phyloP scores from a whole-genome alignment of 1,140 invertebrate species.

The Drosophila grimshawi region DNA sequence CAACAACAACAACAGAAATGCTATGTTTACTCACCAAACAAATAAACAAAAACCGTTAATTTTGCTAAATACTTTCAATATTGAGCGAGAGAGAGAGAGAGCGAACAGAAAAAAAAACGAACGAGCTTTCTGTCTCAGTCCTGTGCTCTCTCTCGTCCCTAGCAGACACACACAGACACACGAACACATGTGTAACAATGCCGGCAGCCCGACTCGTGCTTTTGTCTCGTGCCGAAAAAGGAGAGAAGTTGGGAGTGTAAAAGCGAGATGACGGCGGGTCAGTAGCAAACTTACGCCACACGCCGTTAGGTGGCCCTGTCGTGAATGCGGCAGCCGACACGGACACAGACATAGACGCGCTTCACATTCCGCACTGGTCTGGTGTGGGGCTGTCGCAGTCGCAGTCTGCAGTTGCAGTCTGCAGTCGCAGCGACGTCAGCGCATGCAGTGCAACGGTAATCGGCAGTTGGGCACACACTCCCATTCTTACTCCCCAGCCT shows the following conservation, averaged over 20 bases:
- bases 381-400: slow-evolving; percentile 39
- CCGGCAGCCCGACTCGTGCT: slow-evolving; percentile 38
- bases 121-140: slow-evolving; percentile 14
- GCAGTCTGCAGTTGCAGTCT: neutral
- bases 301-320: slow-evolving; percentile 73
- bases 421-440: slow-evolving; percentile 38
- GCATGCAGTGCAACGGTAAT: slow-evolving; percentile 41
- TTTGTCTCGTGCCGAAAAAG: slow-evolving; percentile 46
- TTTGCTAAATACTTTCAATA: slow-evolving; percentile 20
- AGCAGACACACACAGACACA: slow-evolving; percentile 35
- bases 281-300: slow-evolving; percentile 77
- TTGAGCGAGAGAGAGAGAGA: slow-evolving; percentile 44
- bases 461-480: slow-evolving; percentile 13
- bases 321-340: slow-evolving; percentile 66
- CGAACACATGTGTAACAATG: slow-evolving; percentile 24
- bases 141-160: slow-evolving; percentile 24
- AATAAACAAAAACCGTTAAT: slow-evolving; percentile 1
- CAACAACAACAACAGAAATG: neutral
- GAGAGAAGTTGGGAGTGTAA: slow-evolving; percentile 56
- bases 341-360: slow-evolving; percentile 50
- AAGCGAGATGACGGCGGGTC: slow-evolving; percentile 64
- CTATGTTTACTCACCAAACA: neutral
- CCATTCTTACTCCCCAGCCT: slow-evolving; percentile 20
- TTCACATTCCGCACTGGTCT: slow-evolving; percentile 37
- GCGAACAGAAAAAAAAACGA: neutral